phyloP scores from a whole-genome alignment of 2,113 vertebrate species.

The Diadophis punctatus region DNA sequence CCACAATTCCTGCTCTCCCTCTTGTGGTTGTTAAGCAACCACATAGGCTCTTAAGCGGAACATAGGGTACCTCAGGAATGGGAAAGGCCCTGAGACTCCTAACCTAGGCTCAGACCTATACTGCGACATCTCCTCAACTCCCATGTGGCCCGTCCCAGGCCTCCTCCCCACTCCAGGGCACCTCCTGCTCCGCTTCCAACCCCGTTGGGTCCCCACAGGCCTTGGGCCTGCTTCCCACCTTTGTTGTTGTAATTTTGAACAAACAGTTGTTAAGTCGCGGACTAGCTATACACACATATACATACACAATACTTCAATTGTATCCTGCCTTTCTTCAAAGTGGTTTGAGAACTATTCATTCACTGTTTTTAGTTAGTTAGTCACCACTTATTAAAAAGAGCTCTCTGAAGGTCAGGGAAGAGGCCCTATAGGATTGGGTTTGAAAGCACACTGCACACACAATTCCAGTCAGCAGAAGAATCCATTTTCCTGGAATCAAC shows the following conservation, averaged over 20 bases:
- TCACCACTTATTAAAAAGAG: not conserved
- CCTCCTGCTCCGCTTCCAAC: not conserved
- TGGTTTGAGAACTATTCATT: not conserved
- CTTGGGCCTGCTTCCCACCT: not conserved
- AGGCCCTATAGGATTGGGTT: not conserved
- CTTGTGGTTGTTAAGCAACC: not conserved
- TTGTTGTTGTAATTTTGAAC: not conserved
- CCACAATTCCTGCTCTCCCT: not conserved
- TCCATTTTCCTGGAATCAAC: constrained; percentile 12
- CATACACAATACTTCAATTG: not conserved
- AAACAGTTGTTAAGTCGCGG: not conserved
- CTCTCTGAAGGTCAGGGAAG: not conserved
- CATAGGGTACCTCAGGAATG: not conserved
- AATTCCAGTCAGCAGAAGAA: constrained; percentile 8
- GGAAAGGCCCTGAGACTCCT: not conserved
- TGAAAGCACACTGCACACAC: not conserved
- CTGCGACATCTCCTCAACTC: not conserved
- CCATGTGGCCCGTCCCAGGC: not conserved
- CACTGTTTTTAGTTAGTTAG: not conserved
- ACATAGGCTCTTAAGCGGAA: not conserved
- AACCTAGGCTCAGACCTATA: not conserved
- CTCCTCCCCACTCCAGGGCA: not conserved
- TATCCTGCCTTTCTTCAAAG: constrained; percentile 5
- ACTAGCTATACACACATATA: not conserved
- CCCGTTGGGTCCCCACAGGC: not conserved